Base-by-base conservation (phyloP, 2,888 invertebrate genomes). In the Resseliella maxima region DNA sequence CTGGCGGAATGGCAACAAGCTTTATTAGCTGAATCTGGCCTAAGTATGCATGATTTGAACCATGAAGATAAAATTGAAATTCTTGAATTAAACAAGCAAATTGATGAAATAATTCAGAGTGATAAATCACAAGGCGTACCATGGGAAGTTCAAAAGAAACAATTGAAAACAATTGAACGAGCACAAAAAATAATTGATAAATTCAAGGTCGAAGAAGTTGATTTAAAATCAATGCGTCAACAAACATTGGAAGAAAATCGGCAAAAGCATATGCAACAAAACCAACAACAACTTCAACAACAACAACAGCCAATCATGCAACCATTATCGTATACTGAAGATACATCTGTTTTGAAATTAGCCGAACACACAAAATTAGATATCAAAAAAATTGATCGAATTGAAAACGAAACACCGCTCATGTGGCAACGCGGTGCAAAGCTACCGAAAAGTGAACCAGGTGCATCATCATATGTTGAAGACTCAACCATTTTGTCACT, bases 151-250 rank as follows among this genome's bases (percentile, higher is more conserved):
- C 91, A 91, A 90, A 90, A 90, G n/a, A 89, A 89, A 87, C 90
- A 91, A 86, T 88, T 90, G 5, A 90, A 90, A 88, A 90, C 90
- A 41, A 90, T 92, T 0, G 90, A 91, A 86, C 90, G 89, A 15
- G 91, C 91, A 24, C 92, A 91, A 87, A 92, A 92, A 36, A 89
- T 90, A 87, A 90, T 91, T 27, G 90, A 91, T 85, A 90, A 91
- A 87, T 91, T 91, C 88, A 89, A 91, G 88, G 89, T 92, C 21
- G 92, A 92, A 87, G 91, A 92, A 88, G 90, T 92, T 0, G 90
- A 91, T 86, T 89, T 90, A 88, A 92, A 91, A 89, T 88, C 91
- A 89, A 88, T 88, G 89, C 87, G 89, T 50, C 89, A 88, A 72
- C 89, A 89, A 86, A 86, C 88, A 5, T 88, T 87, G 59, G 87